A percentile compares a stretch with the other conserved stretches of the same genome.
These are phyloP conservation scores for Anagyrus pseudococci DNA, from an alignment of 2,888 invertebrate genomes.

Conservation along the genomic window DNA sequence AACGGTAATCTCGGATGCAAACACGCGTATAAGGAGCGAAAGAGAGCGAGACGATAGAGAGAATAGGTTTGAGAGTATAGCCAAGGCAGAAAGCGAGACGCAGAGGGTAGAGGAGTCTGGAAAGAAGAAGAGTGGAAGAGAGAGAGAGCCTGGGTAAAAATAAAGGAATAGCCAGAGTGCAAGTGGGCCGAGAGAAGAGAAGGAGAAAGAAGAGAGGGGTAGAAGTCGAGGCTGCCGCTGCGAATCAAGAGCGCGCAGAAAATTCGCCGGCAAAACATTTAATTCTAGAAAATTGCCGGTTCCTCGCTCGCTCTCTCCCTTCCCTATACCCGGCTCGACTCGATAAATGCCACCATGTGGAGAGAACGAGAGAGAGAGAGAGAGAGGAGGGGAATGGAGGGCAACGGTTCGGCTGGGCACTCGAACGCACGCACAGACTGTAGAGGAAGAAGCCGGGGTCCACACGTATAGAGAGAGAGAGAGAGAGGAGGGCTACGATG, in stretches of 20 bases:
- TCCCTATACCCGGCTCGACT: background rate
- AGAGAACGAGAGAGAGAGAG: no score
- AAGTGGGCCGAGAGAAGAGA: background rate
- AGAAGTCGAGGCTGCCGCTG: background rate
- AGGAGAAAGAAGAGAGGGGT: background rate
- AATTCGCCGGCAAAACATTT: constrained; percentile 31
- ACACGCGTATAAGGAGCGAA: no score
- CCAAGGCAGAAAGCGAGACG: no score
- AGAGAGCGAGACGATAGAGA: no score
- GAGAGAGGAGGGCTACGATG: no score
- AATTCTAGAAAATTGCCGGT: constrained; percentile 36
- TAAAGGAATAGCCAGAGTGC: background rate
- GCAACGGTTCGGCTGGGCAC: constrained; percentile 19
- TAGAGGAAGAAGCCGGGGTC: no score
- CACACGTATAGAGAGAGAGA: no score
- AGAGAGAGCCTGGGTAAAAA: background rate
- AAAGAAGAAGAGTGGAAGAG: background rate
- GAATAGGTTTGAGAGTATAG: no score
- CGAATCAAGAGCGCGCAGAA: constrained; percentile 23
- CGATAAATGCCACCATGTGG: constrained; percentile 33
- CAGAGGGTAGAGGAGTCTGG: background rate
- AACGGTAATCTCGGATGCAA: background rate
- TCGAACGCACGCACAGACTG: background rate
- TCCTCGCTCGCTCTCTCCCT: constrained; percentile 9
- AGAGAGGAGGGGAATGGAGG: no score